Percentiles rank a stretch among this genome's conserved stretches.
phyloP scores from a whole-genome alignment of 2,113 vertebrate genomes.

The Lates calcarifer region DNA sequence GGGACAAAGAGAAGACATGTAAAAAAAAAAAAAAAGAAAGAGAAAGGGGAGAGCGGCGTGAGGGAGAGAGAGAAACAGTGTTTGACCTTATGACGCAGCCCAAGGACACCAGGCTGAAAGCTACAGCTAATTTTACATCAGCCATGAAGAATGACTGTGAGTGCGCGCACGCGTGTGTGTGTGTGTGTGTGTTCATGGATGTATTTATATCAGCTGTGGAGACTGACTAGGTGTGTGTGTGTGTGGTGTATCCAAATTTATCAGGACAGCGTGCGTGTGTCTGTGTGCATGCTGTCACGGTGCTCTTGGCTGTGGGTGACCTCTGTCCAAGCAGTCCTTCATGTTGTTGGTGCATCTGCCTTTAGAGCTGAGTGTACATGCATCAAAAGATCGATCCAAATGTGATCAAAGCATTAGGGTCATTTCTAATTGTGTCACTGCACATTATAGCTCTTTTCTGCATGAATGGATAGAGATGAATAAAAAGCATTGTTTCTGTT shows the following conservation, averaged over 20 bases:
- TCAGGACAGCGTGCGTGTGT: constrained; percentile 14
- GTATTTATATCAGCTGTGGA: constrained; percentile 58
- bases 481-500: neutral
- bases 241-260: constrained; percentile 50
- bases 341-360: neutral
- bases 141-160: constrained; percentile 52
- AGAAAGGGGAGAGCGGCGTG: neutral
- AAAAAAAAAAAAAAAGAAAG: neutral
- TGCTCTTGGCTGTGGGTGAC: constrained; percentile 52
- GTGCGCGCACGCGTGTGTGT: too few relatives aligned
- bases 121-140: constrained; percentile 65
- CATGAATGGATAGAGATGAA: neutral
- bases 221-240: neutral
- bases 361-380: neutral
- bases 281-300: neutral
- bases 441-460: neutral
- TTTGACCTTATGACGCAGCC: constrained; percentile 50
- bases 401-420: neutral
- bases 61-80: constrained; percentile 9
- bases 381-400: neutral
- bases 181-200: constrained; percentile 28
- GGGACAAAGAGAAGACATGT: neutral
- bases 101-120: constrained; percentile 65
- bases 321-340: neutral
- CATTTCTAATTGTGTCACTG: neutral